Percentiles rank a stretch among this genome's conserved stretches.
Conservation (phyloP, 2,797 vertebrate genomes). For the Myotis vivesi region DNA sequence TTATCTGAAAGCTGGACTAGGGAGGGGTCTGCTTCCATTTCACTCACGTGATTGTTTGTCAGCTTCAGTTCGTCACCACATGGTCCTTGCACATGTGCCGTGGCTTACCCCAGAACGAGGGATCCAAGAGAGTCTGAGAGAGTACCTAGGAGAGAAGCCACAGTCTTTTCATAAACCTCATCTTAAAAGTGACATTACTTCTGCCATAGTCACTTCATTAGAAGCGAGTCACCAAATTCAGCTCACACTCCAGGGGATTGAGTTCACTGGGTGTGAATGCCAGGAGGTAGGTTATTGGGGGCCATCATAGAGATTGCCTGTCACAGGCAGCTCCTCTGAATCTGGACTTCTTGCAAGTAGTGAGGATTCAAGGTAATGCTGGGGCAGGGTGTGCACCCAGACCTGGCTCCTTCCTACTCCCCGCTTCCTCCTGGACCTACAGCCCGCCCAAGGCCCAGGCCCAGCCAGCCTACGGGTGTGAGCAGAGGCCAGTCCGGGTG, state of each 20-base stretch:
- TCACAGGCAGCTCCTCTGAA: background rate
- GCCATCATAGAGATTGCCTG: background rate
- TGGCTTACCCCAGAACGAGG: background rate
- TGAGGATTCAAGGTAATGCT: background rate
- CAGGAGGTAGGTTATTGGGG: background rate
- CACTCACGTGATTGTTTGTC: rapidly evolving
- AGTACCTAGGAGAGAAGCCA: background rate
- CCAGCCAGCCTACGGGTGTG: background rate
- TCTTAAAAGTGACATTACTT: background rate
- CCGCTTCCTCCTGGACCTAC: background rate
- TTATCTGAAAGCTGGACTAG: background rate
- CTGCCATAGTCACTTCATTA: background rate
- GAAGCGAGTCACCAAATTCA: background rate
- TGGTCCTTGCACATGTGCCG: background rate
- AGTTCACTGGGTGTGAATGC: background rate
- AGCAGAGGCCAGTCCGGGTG: too few relatives aligned
- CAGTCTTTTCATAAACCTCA: background rate
- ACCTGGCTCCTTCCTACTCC: background rate
- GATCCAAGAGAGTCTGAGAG: background rate
- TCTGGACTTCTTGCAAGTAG: background rate
- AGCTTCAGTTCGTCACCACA: background rate
- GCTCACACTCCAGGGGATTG: background rate
- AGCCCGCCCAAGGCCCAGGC: background rate
- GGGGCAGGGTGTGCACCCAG: background rate
- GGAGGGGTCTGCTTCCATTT: background rate